phyloP scores from a whole-genome alignment of 2,113 vertebrate species.

The Epinephelus lanceolatus region DNA sequence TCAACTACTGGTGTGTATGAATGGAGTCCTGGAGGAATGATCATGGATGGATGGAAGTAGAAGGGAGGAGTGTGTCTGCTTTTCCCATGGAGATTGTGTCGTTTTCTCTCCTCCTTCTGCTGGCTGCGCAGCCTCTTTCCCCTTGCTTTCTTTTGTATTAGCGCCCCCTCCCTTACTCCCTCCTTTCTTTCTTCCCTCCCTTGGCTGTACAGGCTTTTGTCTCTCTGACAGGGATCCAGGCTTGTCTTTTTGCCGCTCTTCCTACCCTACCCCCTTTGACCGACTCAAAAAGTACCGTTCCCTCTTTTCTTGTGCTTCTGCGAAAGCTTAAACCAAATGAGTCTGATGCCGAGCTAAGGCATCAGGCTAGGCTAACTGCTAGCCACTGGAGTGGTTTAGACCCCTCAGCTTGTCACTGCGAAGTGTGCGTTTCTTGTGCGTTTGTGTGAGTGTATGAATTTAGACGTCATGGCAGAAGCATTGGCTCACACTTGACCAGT shows the following conservation, averaged over 20 bases:
- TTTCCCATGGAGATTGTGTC: slow-evolving; percentile 62
- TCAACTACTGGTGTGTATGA: slow-evolving; percentile 23
- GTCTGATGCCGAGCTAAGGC: background rate
- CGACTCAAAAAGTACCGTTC: background rate
- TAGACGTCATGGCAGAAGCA: background rate
- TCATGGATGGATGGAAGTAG: slow-evolving; percentile 30
- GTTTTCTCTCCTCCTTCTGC: slow-evolving; percentile 46
- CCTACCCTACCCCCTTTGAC: slow-evolving; percentile 14
- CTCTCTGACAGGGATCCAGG: slow-evolving; percentile 16
- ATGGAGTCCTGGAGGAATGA: slow-evolving; percentile 29
- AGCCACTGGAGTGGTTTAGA: background rate
- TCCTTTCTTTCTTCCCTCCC: slow-evolving; percentile 1
- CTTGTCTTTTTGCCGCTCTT: slow-evolving; percentile 15
- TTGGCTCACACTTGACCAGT: background rate
- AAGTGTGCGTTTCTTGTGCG: slow-evolving; percentile 5
- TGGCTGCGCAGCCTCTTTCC: slow-evolving; percentile 15
- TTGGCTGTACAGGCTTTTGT: slow-evolving; percentile 44
- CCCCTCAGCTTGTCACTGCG: background rate
- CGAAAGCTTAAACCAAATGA: background rate
- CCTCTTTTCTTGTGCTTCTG: background rate
- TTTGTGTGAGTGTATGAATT: background rate
- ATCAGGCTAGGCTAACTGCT: slow-evolving; percentile 30
- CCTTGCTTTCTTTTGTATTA: slow-evolving; percentile 85
- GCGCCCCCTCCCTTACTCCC: slow-evolving; percentile 65
- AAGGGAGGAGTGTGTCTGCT: slow-evolving; percentile 20